Evolutionary conservation across 1,140 invertebrate genomes (phyloP).

Genomic region (Schlechtendalia chinensis): DNA sequence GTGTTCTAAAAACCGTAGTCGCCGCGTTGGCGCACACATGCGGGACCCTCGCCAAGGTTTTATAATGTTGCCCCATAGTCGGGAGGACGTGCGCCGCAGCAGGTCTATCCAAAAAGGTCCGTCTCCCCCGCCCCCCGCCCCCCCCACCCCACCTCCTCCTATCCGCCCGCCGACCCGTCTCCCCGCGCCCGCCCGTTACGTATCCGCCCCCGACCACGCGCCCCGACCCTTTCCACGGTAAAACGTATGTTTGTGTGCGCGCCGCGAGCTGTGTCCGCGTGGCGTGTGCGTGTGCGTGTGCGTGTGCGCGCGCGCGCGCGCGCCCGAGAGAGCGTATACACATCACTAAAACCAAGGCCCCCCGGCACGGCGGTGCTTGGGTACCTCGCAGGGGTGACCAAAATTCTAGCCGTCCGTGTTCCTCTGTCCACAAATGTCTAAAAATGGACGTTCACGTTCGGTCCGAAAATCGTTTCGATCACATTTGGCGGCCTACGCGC

Average conservation of each 20-base stretch:
- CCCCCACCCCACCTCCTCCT: too few relatives aligned
- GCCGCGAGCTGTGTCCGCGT: too few relatives aligned
- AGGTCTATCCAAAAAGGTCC: constrained; percentile 49
- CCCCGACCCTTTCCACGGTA: constrained; percentile 14
- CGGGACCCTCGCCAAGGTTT: constrained; percentile 48
- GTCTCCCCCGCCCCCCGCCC: constrained; percentile 44
- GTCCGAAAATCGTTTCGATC: too few relatives aligned
- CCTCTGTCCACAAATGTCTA: neutral
- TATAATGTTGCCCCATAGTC: constrained; percentile 44
- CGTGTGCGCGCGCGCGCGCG: neutral
- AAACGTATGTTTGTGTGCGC: neutral
- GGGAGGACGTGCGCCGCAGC: constrained; percentile 32
- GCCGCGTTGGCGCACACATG: constrained; percentile 27
- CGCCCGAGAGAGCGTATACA: neutral
- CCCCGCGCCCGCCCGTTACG: constrained; percentile 25
- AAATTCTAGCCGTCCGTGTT: neutral
- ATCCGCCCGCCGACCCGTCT: too few relatives aligned
- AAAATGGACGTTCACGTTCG: too few relatives aligned
- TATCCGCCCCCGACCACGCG: constrained; percentile 31
- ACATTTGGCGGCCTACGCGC: too few relatives aligned
- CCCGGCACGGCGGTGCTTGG: constrained; percentile 30
- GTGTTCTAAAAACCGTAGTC: constrained; percentile 30
- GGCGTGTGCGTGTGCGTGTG: neutral
- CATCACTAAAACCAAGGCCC: constrained; percentile 33
- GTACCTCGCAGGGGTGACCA: constrained; percentile 40